Evolutionary conservation across 2,113 vertebrate genomes (phyloP), one percentile per base, ranked within the genome.

Genomic region (Rhineura floridana): DNA sequence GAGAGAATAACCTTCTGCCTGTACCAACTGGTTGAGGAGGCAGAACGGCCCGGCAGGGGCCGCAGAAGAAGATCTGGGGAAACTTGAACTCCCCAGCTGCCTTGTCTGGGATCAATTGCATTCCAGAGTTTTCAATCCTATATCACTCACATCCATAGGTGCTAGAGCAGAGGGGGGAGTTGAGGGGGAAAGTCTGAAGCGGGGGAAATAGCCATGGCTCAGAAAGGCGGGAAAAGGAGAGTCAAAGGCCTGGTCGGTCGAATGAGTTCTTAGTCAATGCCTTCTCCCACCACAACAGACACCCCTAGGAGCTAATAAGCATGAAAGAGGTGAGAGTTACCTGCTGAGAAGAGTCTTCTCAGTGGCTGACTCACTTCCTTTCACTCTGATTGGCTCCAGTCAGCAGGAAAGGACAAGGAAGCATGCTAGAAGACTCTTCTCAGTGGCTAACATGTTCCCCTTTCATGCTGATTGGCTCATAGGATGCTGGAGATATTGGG

Each of bases 1-100:
- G 84, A 55, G 94, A 93, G 91, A 94, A 91, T 84, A 89, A 90
- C 95, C 95, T 95, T 94, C 94, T 95, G 95, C 92, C 94, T 92
- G 93, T 42, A 69, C 89, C 88, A 94, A 46, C 93, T 92, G 95
- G 93, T 93, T 91, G 92, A 90, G 93, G 17, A 90, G 78, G 90
- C 75, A 33, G 86, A 21, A 15, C 70, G 62, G 86, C 62, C 46
- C 69, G 7, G 13, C 33, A 0, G 83, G 87, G 23, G 89, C 86
- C 79, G 80, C 80, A 48, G 52, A n/a, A n/a, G 0, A 69, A 87
- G 93, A 93, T 33, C 91, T 92, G 94, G 94, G 95, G 90, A 92
- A 90, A 33, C 87, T 8, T 52, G 44, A 81, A 48, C 25, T 90
- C 84, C 90, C 88, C 91, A 94, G 91, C 91, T 93, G 93, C 30